Percentiles rank a stretch among this genome's conserved stretches.
These are phyloP conservation scores for Lagria hirta DNA, from an alignment of 2,888 invertebrate species.

Conservation along the genomic window DNA sequence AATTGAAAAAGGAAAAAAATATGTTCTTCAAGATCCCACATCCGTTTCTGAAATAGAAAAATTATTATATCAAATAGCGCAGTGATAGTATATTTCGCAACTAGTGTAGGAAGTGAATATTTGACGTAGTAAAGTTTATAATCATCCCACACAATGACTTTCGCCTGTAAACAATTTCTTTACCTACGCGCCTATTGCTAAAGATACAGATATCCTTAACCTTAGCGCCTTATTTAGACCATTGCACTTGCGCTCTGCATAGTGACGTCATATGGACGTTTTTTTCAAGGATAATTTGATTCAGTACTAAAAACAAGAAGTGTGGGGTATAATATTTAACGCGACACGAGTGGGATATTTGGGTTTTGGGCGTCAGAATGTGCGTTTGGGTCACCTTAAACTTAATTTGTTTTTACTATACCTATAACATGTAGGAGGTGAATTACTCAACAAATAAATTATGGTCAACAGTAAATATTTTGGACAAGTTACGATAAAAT, in stretches of 20 bases:
- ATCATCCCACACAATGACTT: constrained; percentile 35
- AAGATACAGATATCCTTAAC: constrained; percentile 30
- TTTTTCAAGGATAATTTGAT: constrained; percentile 24
- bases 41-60: constrained; percentile 31
- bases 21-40: constrained; percentile 28
- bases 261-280: constrained; percentile 22
- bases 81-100: constrained; percentile 39
- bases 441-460: constrained; percentile 29
- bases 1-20: no score
- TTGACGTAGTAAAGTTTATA: constrained; percentile 36
- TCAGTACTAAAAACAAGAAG: constrained; percentile 9
- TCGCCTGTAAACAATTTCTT: constrained; percentile 38
- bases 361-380: constrained; percentile 27
- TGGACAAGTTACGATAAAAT: constrained; percentile 19
- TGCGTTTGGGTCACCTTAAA: constrained; percentile 27
- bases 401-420: constrained; percentile 31
- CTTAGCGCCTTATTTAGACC: constrained; percentile 32
- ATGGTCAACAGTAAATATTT: constrained; percentile 22
- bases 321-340: constrained; percentile 8
- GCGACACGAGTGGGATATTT: constrained; percentile 7
- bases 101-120: constrained; percentile 40
- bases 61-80: constrained; percentile 33
- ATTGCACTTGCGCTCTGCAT: constrained; percentile 29
- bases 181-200: constrained; percentile 33
- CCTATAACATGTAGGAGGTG: constrained; percentile 26